These are phyloP conservation scores for Eupithecia vulgata DNA, from an alignment of 2,888 invertebrate genomes.

Conservation along the genomic window DNA sequence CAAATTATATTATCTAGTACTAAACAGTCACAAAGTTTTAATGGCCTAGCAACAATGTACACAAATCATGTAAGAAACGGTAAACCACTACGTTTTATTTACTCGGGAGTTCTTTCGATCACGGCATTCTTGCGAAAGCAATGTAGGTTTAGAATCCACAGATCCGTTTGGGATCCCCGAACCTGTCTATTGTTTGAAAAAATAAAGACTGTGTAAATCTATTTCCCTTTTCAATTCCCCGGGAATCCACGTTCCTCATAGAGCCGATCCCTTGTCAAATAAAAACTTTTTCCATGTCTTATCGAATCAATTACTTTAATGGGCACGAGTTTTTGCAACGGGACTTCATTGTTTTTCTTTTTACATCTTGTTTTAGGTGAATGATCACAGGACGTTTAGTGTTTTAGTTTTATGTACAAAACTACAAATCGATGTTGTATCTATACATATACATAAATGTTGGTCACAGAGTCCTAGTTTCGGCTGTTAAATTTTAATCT, in stretches of 20 bases:
- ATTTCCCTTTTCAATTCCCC: slow-evolving; percentile 71
- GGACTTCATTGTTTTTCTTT: slow-evolving; percentile 55
- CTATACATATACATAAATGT: background rate
- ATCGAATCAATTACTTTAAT: slow-evolving; percentile 80
- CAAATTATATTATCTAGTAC: background rate
- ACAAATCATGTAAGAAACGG: background rate
- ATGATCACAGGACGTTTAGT: background rate
- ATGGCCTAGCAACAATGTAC: background rate
- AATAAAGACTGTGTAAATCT: slow-evolving; percentile 65
- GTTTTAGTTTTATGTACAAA: slow-evolving; percentile 1
- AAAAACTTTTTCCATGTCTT: slow-evolving; percentile 78
- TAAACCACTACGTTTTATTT: background rate
- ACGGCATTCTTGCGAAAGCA: slow-evolving; percentile 23
- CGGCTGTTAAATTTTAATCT: background rate
- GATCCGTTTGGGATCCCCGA: slow-evolving; percentile 43
- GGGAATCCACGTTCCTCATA: slow-evolving; percentile 68
- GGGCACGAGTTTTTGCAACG: slow-evolving; percentile 58
- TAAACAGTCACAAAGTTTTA: background rate
- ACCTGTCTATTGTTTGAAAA: slow-evolving; percentile 57
- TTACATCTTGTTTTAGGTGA: slow-evolving; percentile 40
- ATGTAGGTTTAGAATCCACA: slow-evolving; percentile 26
- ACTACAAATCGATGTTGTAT: background rate
- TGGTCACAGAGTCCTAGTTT: background rate
- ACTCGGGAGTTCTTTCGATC: background rate
- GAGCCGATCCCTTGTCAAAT: slow-evolving; percentile 77